Conservation (phyloP, 1,140 invertebrate genomes). For the Anastrepha ludens region DNA sequence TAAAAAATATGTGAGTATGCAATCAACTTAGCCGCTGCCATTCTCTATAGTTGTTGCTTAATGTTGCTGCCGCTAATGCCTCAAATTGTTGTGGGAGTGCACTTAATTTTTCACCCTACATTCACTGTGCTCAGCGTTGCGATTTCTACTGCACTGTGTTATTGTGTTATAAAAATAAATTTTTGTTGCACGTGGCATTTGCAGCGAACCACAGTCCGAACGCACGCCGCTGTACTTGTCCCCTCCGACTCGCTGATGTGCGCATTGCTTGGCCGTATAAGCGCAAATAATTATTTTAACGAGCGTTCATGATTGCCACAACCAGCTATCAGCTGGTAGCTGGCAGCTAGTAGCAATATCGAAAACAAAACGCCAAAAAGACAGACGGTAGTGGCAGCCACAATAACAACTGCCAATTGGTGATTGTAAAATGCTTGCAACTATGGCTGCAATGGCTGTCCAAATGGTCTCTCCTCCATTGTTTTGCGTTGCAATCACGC, state of each 20-base stretch:
- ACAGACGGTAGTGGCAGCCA: neutral
- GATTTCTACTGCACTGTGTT: too few species aligned
- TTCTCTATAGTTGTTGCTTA: neutral
- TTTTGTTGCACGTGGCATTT: neutral
- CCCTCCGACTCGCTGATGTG: neutral
- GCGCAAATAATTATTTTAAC: slow-evolving; percentile 41
- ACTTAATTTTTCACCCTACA: neutral
- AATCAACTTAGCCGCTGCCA: neutral
- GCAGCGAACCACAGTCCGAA: neutral
- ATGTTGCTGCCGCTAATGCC: neutral
- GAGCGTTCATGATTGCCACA: slow-evolving; percentile 34
- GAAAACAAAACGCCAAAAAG: neutral
- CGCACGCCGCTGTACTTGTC: neutral
- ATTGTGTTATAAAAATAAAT: neutral
- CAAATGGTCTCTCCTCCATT: neutral
- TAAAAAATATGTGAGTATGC: neutral
- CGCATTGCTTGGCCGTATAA: neutral
- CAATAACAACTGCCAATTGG: slow-evolving; percentile 8
- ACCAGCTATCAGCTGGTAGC: neutral
- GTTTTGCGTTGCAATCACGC: neutral
- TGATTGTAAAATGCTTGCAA: slow-evolving; percentile 14
- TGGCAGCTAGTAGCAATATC: neutral
- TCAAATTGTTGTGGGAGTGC: slow-evolving; percentile 9
- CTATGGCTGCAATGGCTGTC: neutral
- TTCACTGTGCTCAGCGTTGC: neutral